A percentile compares a stretch with the other conserved stretches of the same genome.
Conservation (phyloP, 2,888 invertebrate genomes). For the Eudemis profundana region DNA sequence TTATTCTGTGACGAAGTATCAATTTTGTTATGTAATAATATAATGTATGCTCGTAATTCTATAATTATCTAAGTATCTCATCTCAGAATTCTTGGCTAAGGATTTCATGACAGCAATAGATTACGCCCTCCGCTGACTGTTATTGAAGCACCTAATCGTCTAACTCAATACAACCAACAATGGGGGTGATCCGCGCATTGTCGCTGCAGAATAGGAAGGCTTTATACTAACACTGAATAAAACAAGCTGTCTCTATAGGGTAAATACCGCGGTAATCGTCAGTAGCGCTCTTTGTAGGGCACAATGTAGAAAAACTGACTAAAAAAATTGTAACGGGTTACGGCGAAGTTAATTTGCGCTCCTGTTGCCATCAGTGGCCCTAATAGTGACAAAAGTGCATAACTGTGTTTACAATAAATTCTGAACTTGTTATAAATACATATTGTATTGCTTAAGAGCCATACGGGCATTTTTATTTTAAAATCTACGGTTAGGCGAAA, state of each 20-base stretch:
- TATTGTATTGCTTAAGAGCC: too few relatives aligned
- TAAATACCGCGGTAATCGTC: conserved; percentile 75
- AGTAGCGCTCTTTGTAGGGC: conserved; percentile 58
- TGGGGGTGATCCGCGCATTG: conserved; percentile 73
- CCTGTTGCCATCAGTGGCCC: too few relatives aligned
- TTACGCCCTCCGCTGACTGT: conserved; percentile 57
- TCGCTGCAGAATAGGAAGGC: conserved; percentile 76
- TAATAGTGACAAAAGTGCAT: too few relatives aligned
- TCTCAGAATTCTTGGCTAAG: conserved; percentile 46
- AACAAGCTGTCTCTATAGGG: conserved; percentile 70
- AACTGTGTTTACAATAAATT: too few relatives aligned
- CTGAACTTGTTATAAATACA: too few relatives aligned
- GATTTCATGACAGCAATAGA: conserved; percentile 60
- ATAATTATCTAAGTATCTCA: conserved; percentile 17
- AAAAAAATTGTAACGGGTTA: too few relatives aligned
- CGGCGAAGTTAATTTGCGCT: too few relatives aligned
- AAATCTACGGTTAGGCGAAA: too few relatives aligned
- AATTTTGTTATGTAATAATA: too few relatives aligned
- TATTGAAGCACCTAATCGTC: conserved; percentile 76
- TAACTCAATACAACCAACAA: conserved; percentile 74
- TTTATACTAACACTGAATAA: conserved; percentile 74
- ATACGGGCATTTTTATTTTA: too few relatives aligned
- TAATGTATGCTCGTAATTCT: too few relatives aligned
- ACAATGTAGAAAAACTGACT: conserved; percentile 57
- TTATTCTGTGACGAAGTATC: too few relatives aligned